A percentile compares a stretch with the other conserved stretches of the same genome.
Evolutionary conservation across 2,797 vertebrate genomes (phyloP).

Genomic region (Buceros bicornis): DNA sequence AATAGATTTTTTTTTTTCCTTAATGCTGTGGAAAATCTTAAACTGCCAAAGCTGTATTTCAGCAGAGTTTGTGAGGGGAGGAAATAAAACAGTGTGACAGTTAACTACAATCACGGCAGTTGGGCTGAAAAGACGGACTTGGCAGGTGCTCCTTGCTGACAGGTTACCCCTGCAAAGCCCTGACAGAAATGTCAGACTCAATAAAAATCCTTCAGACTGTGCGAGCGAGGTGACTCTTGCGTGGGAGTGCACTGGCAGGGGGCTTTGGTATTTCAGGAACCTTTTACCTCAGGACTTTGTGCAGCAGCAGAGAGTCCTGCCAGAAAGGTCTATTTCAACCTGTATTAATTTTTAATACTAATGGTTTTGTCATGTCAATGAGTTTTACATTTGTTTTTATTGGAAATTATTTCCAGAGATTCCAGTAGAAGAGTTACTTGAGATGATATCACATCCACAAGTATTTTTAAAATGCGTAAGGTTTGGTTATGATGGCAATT

Average conservation of each 20-base stretch:
- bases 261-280: neutral
- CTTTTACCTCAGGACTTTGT: neutral
- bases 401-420: conserved; percentile 12
- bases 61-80: conserved; percentile 19
- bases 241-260: conserved; percentile 44
- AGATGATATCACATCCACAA: neutral
- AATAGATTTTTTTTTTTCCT: neutral
- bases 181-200: conserved; percentile 59
- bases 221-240: neutral
- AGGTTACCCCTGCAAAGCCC: conserved; percentile 53
- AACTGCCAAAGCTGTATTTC: conserved; percentile 39
- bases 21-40: conserved; percentile 9
- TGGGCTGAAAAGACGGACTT: conserved; percentile 39
- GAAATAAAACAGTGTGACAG: conserved; percentile 58
- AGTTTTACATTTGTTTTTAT: conserved; percentile 43
- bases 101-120: conserved; percentile 10
- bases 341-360: neutral
- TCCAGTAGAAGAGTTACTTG: neutral
- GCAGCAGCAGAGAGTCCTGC: neutral
- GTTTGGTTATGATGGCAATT: neutral
- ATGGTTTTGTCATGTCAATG: neutral
- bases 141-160: conserved; percentile 73
- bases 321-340: neutral
- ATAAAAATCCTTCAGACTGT: conserved; percentile 58
- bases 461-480: neutral